These are phyloP conservation scores for Pocillopora meandrina DNA, from an alignment of 92 coral and sea anemone species.

Conservation along the genomic window DNA sequence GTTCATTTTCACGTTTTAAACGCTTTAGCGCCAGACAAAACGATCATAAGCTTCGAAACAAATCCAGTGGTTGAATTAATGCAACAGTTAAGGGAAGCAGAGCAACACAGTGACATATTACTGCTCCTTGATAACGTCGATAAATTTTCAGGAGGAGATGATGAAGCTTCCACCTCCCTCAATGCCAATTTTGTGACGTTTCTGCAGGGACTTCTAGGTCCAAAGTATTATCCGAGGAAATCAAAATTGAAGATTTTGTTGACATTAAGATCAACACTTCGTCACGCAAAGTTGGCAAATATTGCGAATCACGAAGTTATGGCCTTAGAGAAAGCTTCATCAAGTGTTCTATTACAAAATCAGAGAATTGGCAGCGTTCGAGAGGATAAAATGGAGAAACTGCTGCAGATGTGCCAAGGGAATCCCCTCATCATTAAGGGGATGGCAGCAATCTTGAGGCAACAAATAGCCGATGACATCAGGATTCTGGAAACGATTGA, in stretches of 20 bases:
- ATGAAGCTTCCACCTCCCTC: not conserved
- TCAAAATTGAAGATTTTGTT: slow-evolving; percentile 46
- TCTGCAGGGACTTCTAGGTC: slow-evolving; percentile 16
- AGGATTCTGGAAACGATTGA: no score
- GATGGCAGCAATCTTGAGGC: no score
- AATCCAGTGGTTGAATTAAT: slow-evolving; percentile 27
- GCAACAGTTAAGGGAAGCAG: slow-evolving; percentile 8
- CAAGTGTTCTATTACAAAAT: slow-evolving; percentile 37
- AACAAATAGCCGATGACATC: no score
- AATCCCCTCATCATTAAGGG: no score
- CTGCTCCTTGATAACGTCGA: slow-evolving; percentile 33
- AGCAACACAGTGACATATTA: no score
- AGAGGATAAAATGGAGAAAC: no score
- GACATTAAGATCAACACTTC: slow-evolving; percentile 47
- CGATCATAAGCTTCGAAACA: slow-evolving; percentile 11
- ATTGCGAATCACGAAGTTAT: slow-evolving; percentile 44
- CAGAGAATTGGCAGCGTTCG: no score
- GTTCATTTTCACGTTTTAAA: slow-evolving; percentile 38
- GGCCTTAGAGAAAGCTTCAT: slow-evolving; percentile 39
- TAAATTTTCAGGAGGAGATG: slow-evolving; percentile 6
- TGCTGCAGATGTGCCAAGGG: no score
- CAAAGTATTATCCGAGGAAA: slow-evolving; percentile 3
- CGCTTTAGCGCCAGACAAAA: slow-evolving; percentile 13
- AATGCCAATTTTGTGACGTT: not conserved
- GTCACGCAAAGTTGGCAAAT: slow-evolving; percentile 9